Conservation (phyloP, 2,797 vertebrate species). For the Spea hammondii region DNA sequence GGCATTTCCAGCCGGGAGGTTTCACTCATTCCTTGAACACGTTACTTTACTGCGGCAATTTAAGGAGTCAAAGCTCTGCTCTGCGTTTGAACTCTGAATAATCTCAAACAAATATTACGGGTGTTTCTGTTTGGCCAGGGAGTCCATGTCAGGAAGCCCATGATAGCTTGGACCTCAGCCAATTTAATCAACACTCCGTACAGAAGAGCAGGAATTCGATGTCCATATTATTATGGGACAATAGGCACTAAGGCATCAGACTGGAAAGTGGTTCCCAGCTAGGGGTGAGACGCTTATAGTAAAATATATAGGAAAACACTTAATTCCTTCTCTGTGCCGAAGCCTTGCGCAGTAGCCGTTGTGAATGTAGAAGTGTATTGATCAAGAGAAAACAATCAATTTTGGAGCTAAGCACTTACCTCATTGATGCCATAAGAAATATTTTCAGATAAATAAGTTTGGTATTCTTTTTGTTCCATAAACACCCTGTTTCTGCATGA, state of each 20-base stretch:
- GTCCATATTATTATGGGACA: neutral
- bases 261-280: neutral
- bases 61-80: neutral
- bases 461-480: no score
- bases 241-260: neutral
- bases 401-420: no score
- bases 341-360: no score
- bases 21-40: no score
- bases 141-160: conserved; percentile 26
- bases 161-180: conserved; percentile 22
- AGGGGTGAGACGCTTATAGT: neutral
- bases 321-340: no score
- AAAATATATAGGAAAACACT: no score
- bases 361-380: no score
- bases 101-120: conserved; percentile 40
- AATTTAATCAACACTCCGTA: conserved; percentile 8
- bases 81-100: conserved; percentile 25
- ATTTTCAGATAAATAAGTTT: no score
- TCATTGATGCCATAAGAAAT: no score
- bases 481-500: no score
- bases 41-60: no score
- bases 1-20: neutral
- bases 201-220: conserved; percentile 11
- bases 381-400: no score
- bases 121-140: conserved; percentile 44